A percentile compares a stretch with the other conserved stretches of the same genome.
Conservation (phyloP, 2,797 vertebrate species). For the Hydrophis major region DNA sequence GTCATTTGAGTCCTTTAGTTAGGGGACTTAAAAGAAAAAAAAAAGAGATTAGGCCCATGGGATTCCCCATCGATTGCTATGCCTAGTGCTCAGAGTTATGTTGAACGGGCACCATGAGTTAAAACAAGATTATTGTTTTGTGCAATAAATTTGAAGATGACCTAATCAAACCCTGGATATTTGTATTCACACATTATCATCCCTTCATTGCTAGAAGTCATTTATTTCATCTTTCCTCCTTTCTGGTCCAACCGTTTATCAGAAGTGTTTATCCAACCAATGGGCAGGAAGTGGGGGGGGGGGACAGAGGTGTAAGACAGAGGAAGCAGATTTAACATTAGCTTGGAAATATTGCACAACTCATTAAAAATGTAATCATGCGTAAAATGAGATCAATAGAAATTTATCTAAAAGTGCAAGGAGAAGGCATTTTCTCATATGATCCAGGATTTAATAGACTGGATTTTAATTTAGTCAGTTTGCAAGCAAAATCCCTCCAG, state of each 20-base stretch:
- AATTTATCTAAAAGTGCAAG: constrained; percentile 86
- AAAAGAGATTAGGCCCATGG: neutral
- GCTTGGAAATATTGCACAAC: constrained; percentile 85
- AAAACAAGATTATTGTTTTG: constrained; percentile 64
- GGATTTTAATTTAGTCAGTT: constrained; percentile 91
- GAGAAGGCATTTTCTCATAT: constrained; percentile 83
- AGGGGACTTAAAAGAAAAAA: neutral
- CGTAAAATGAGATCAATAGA: constrained; percentile 94
- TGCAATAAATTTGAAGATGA: constrained; percentile 69
- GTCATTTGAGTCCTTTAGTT: constrained; percentile 10
- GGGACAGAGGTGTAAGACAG: constrained; percentile 58
- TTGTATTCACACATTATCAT: constrained; percentile 70
- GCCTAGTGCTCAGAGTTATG: constrained; percentile 4
- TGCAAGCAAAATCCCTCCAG: constrained; percentile 84
- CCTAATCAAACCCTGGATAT: constrained; percentile 68
- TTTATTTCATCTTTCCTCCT: constrained; percentile 76
- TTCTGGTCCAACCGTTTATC: constrained; percentile 82
- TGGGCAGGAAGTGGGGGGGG: constrained; percentile 69
- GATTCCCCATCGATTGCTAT: neutral
- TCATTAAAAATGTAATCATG: constrained; percentile 97
- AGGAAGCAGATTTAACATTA: constrained; percentile 84
- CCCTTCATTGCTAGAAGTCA: constrained; percentile 72
- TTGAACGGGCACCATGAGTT: constrained; percentile 50
- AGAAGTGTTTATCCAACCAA: constrained; percentile 82
- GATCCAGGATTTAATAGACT: constrained; percentile 89